Percentiles rank a stretch among this genome's conserved stretches.
Conservation (phyloP, 2,888 invertebrate genomes). For the Drosophila rellima region DNA sequence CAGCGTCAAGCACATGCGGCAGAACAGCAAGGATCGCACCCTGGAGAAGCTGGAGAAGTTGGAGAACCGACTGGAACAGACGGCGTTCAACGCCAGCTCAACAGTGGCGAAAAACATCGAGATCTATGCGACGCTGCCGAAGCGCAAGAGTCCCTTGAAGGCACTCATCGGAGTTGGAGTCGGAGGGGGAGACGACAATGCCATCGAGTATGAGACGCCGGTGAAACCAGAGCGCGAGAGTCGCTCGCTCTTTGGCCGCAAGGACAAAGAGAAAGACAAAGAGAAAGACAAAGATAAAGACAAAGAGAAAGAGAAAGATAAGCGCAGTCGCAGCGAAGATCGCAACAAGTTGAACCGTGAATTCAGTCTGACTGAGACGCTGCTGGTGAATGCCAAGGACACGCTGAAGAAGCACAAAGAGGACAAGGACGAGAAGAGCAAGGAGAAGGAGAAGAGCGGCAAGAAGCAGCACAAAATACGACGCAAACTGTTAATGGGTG, state of each 20-base stretch:
- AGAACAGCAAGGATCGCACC: slow-evolving; percentile 90
- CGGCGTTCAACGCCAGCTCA: slow-evolving; percentile 27
- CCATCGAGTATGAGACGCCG: slow-evolving; percentile 89
- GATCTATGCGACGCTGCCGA: slow-evolving; percentile 96
- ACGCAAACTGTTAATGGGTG: slow-evolving; percentile 95
- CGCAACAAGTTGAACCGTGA: slow-evolving; percentile 92
- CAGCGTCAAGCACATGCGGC: slow-evolving; percentile 91
- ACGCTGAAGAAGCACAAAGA: slow-evolving; percentile 88
- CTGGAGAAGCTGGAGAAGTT: slow-evolving; percentile 49
- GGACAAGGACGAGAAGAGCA: slow-evolving; percentile 88
- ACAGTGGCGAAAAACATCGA: slow-evolving; percentile 90
- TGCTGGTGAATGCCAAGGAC: slow-evolving; percentile 86
- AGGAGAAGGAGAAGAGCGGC: slow-evolving; percentile 90
- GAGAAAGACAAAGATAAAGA: slow-evolving; percentile 86
- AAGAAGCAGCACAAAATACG: slow-evolving; percentile 97
- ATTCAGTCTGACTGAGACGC: slow-evolving; percentile 89
- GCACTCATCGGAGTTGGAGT: slow-evolving; percentile 78
- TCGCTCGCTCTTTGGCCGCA: slow-evolving; percentile 89
- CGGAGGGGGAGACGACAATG: slow-evolving; percentile 87
- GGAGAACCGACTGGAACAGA: slow-evolving; percentile 23
- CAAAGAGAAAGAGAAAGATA: slow-evolving; percentile 91
- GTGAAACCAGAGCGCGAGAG: slow-evolving; percentile 89
- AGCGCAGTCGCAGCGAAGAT: slow-evolving; percentile 94
- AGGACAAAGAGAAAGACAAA: slow-evolving; percentile 87
- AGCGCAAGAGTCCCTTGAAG: slow-evolving; percentile 91